Base-by-base conservation (phyloP, 2,888 invertebrate genomes). In the Tachina lurida region DNA sequence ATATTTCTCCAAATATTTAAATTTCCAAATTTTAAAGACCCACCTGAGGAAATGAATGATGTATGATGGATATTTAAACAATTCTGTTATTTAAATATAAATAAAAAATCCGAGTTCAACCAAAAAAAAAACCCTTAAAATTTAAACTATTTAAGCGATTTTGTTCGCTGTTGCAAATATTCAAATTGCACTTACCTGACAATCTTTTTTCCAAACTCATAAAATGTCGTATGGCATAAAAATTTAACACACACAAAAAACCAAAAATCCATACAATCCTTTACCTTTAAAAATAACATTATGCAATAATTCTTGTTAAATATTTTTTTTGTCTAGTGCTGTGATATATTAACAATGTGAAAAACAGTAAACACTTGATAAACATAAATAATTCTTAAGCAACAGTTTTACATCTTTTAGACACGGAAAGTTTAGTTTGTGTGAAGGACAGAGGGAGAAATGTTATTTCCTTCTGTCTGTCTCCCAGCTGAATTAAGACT, bases 301-400 rank as follows among this genome's bases (percentile, higher is more conserved):
- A 67, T 74, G 79, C 47, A 79, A 74, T 80, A 65, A 80, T 74
- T 80, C 58, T 80, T 80, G 47, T 71, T 54, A 52, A 54, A 45
- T 52, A 9, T 47, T 62, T 78, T 62, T 62, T 78, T 62, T 62
- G 17, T 49, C 17, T 52, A 54, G 17, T 7, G 17, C 22, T 41
- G 13, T 52, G 17, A 62, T 78, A 54, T 39, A 70, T 62, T 43
- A 52, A 43, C 10, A 45, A 22, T 41, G 41, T 1, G 31, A 43
- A 12, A 41, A 15, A 76, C 75, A 65, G 65, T 76, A 43, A 45
- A 10, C 31, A 12, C 45, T 70, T 1, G 15, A 54, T 70, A 68
- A 31, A 3, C 0, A 52, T 39, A 65, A 63, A 10, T 39, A 39
- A 12, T 39, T 9, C 39, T 13, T 0, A 15, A 31, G 31, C n/a